Base-by-base conservation (phyloP, 1,140 invertebrate species). In the Trichomalopsis sarcophagae region DNA sequence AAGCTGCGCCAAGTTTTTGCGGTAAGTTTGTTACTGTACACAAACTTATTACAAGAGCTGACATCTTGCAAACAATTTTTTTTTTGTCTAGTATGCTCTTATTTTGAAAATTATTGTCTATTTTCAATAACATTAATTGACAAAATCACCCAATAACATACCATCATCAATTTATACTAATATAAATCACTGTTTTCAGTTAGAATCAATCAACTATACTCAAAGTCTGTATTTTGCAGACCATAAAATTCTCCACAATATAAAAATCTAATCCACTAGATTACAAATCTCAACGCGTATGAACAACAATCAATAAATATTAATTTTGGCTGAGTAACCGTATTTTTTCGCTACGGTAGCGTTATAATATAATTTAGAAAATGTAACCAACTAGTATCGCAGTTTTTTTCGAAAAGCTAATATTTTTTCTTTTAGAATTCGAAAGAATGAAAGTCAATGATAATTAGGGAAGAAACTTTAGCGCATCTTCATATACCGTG, bases 1-100 rank as follows among this genome's bases (percentile, higher is more conserved):
- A 91, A 91, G 88, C 86, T 90, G 88, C 87, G 89, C 87, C 87
- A 90, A 88, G 85, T 86, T 40, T 83, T 80, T 7, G 74, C n/a
- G 21, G 44, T 74, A 80, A 69, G 73, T 84, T 71, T 36, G n/a
- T 74, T 84, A 73, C 36, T 84, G 44, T 84, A 27, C 5, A 84
- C 75, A 84, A 78, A 84, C 66, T 21, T 82, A 40, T 83, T 69
- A 50, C 82, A 83, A 83, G 82, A 83, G 36, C 17, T 62, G 36
- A 77, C n/a, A 30, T 78, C 76, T 79, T 62, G 40, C 50, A 84
- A 84, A 79, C 40, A 69, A 69, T 69, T 27, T 83, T n/a, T 33
- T 33, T 69, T 82, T 14, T 75, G 55, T n/a, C 62, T 76, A 62
- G 23, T 0, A 68, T 17, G 44, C 21, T 85, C 23, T 76, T 30